Evolutionary conservation across 2,888 invertebrate species (phyloP).

Genomic region (Crossocerus cetratus): DNA sequence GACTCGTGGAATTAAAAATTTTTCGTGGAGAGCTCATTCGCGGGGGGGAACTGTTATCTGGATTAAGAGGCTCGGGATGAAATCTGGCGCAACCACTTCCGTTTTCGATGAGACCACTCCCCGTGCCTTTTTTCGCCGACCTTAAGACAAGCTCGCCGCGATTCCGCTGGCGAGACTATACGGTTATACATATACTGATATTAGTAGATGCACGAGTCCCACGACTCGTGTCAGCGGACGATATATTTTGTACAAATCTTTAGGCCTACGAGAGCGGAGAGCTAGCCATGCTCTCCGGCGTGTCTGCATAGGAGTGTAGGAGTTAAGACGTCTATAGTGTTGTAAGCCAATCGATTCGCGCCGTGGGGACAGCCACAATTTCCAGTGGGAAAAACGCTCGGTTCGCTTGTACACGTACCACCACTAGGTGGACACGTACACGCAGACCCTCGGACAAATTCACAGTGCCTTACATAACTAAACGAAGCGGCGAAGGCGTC

Average conservation of each 20-base stretch:
- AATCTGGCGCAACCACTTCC: constrained; percentile 30
- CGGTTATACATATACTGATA: constrained; percentile 11
- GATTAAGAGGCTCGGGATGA: neutral
- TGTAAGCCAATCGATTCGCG: too few species aligned
- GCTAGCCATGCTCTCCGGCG: too few species aligned
- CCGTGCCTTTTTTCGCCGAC: constrained; percentile 47
- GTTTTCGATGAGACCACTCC: constrained; percentile 23
- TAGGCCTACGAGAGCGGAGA: constrained; percentile 7
- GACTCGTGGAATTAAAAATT: constrained; percentile 10
- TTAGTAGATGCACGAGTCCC: too few species aligned
- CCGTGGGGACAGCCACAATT: neutral
- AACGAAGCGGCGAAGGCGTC: neutral
- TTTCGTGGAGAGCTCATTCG: constrained; percentile 18
- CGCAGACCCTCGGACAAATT: constrained; percentile 1
- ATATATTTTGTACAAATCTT: constrained; percentile 44
- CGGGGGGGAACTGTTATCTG: neutral
- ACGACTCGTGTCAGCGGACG: too few species aligned
- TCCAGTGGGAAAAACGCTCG: neutral
- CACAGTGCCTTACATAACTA: constrained; percentile 3
- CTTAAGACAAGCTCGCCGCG: neutral
- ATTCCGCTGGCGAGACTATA: constrained; percentile 7
- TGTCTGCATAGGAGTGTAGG: too few species aligned
- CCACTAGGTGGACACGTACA: neutral
- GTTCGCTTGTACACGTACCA: too few species aligned
- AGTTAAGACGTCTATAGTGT: too few species aligned